Evolutionary conservation across 2,888 invertebrate species (phyloP).

Genomic region (Ormia ochracea): DNA sequence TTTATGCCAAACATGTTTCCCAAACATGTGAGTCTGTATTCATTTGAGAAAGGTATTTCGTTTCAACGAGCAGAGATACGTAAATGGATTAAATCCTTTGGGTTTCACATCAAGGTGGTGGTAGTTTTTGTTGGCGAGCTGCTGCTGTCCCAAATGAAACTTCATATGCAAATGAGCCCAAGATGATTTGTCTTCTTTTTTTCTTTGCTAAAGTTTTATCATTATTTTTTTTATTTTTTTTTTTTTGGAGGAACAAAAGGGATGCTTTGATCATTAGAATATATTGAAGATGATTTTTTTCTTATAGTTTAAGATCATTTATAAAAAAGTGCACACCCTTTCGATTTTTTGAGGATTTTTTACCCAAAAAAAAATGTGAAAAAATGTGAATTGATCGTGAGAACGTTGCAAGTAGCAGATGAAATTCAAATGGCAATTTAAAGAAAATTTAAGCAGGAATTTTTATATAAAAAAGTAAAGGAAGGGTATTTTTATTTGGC

Average conservation of each 20-base stretch:
- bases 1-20: conserved; percentile 68
- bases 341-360: conserved; percentile 67
- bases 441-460: not conserved
- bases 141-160: conserved; percentile 34
- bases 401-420: conserved; percentile 4
- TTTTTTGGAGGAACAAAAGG: conserved; percentile 15
- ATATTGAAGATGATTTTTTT: conserved; percentile 63
- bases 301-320: conserved; percentile 68
- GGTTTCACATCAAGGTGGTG: conserved; percentile 26
- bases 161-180: conserved; percentile 47
- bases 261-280: conserved; percentile 48
- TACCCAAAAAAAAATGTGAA: conserved; percentile 46
- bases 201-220: not conserved
- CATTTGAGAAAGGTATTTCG: not conserved
- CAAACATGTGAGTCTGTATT: conserved; percentile 60
- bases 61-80: conserved; percentile 33
- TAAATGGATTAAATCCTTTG: conserved; percentile 50
- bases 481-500: too few species aligned
- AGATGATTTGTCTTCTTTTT: conserved; percentile 48
- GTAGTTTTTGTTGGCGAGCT: conserved; percentile 50
- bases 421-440: not conserved
- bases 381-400: conserved; percentile 48
- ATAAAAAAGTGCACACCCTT: conserved; percentile 71
- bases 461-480: not conserved
- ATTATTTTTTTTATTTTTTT: conserved; percentile 11